Evolutionary conservation across 2,113 vertebrate genomes (phyloP).

Genomic region (Trematomus loennbergii): DNA sequence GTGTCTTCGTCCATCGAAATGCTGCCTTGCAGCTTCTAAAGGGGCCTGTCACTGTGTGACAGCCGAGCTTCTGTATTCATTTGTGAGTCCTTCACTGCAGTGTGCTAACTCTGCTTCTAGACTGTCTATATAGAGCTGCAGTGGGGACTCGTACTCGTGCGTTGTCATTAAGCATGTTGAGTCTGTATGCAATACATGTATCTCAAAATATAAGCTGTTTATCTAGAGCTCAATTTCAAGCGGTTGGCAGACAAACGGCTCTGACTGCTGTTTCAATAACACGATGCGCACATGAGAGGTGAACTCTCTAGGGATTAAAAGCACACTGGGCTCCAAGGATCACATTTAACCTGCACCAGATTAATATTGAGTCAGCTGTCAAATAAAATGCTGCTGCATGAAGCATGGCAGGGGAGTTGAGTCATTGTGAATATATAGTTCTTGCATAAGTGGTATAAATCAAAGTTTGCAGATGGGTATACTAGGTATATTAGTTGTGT

Average conservation of each 20-base stretch:
- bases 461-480: neutral
- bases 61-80: conserved; percentile 52
- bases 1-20: conserved; percentile 45
- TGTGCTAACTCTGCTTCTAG: conserved; percentile 30
- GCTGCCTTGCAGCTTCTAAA: conserved; percentile 39
- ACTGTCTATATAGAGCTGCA: conserved; percentile 50
- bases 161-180: neutral
- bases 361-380: conserved; percentile 74
- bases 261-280: neutral
- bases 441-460: conserved; percentile 36
- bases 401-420: conserved; percentile 26
- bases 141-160: conserved; percentile 19
- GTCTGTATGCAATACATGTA: neutral
- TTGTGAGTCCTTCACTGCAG: conserved; percentile 43
- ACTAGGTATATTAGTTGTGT: neutral
- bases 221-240: neutral
- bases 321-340: conserved; percentile 47
- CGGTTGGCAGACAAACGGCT: neutral
- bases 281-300: conserved; percentile 21
- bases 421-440: conserved; percentile 44
- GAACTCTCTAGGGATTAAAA: conserved; percentile 25
- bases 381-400: conserved; percentile 56
- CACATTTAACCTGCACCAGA: conserved; percentile 63
- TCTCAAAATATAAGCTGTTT: conserved; percentile 1
- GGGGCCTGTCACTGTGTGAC: conserved; percentile 66